phyloP scores from a whole-genome alignment of 2,888 invertebrate species.

The Cantharis rustica region DNA sequence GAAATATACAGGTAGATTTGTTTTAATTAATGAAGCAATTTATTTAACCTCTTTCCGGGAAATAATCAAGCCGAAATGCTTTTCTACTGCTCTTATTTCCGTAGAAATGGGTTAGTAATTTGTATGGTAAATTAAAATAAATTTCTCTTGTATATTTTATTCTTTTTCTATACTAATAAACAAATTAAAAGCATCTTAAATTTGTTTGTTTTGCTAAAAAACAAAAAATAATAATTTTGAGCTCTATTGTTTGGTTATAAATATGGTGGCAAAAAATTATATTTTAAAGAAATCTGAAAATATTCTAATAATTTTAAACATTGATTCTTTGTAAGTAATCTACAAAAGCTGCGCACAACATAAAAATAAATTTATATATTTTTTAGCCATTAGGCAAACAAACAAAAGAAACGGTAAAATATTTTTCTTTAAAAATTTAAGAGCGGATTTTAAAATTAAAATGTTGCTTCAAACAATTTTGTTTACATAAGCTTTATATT shows the following conservation, averaged over 20 bases:
- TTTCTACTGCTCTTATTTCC: constrained; percentile 9
- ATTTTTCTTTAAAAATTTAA: neutral
- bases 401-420: neutral
- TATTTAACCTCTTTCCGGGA: constrained; percentile 6
- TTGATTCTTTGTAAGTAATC: neutral
- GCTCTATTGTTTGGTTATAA: no score
- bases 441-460: neutral
- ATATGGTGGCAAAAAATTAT: no score
- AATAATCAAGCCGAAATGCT: constrained; percentile 1
- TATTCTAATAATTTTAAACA: no score
- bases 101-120: neutral
- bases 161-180: neutral
- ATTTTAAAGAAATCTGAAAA: no score
- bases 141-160: neutral
- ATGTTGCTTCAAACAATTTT: constrained; percentile 5
- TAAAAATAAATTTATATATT: neutral
- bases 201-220: no score
- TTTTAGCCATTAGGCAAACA: neutral
- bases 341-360: neutral
- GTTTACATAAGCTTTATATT: constrained; percentile 9
- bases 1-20: constrained; percentile 4
- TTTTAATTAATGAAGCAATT: constrained; percentile 13
- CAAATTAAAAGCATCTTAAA: no score
- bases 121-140: neutral
- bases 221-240: no score